Evolutionary conservation across 1,140 invertebrate genomes (phyloP).

Genomic region (Steinernema khuongi): DNA sequence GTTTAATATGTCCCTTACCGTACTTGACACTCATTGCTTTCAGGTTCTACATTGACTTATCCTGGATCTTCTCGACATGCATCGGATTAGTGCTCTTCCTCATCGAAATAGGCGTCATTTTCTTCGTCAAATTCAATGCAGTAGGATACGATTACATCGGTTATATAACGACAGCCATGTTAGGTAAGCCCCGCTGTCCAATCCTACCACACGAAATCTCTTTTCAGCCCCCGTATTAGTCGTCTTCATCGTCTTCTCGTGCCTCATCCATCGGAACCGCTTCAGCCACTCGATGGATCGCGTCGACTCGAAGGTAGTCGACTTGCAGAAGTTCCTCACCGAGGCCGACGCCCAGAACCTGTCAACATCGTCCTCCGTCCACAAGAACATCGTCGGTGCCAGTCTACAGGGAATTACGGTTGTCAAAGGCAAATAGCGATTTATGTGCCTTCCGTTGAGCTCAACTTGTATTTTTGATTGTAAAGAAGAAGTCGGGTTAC

Average conservation of each 20-base stretch:
- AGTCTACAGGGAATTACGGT: neutral
- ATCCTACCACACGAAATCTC: constrained; percentile 20
- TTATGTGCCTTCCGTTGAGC: neutral
- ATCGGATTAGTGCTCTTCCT: constrained; percentile 86
- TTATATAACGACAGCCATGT: constrained; percentile 57
- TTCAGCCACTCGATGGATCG: constrained; percentile 48
- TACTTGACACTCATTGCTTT: constrained; percentile 20
- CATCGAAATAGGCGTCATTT: constrained; percentile 86
- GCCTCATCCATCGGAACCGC: constrained; percentile 50
- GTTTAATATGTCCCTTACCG: neutral
- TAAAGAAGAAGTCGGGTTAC: constrained; percentile 16
- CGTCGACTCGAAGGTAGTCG: constrained; percentile 50
- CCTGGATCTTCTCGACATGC: constrained; percentile 92
- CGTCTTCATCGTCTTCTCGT: constrained; percentile 54
- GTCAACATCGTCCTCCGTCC: neutral
- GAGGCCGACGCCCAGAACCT: constrained; percentile 1
- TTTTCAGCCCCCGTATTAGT: constrained; percentile 55
- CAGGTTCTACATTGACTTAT: constrained; percentile 81
- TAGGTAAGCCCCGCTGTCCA: constrained; percentile 34
- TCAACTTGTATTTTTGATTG: constrained; percentile 7
- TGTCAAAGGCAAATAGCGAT: neutral
- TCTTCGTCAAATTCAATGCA: constrained; percentile 69
- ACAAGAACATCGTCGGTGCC: constrained; percentile 1
- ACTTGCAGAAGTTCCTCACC: constrained; percentile 43
- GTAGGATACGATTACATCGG: constrained; percentile 43